Evolutionary conservation across 2,113 vertebrate species (phyloP).

Genomic region (Lathamus discolor): DNA sequence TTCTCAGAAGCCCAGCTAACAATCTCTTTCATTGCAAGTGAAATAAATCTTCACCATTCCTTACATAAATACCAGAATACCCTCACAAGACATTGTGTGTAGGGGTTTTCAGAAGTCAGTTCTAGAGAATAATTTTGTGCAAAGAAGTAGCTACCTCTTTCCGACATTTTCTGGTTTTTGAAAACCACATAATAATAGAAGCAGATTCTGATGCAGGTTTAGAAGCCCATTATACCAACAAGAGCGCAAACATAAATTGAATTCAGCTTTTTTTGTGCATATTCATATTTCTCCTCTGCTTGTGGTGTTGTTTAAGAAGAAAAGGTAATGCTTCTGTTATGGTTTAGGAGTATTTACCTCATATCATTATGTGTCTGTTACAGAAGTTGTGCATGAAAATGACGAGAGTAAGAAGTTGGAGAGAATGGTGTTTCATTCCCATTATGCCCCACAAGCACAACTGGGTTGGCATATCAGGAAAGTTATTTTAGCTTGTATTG

Average conservation of each 20-base stretch:
- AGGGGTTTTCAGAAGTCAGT: background rate
- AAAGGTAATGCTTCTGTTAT: background rate
- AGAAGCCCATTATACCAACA: background rate
- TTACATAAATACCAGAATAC: background rate
- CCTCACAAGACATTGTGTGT: background rate
- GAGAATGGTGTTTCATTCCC: background rate
- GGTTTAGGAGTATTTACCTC: background rate
- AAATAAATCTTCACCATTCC: background rate
- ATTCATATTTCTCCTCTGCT: background rate
- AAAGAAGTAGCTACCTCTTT: background rate
- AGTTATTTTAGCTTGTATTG: background rate
- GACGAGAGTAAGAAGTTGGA: background rate
- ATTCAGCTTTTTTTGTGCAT: background rate
- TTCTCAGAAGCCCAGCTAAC: background rate
- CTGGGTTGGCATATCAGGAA: background rate
- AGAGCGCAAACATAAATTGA: background rate
- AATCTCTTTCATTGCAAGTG: background rate
- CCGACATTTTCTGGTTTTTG: background rate
- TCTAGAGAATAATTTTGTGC: background rate
- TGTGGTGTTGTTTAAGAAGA: accelerated
- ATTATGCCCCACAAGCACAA: background rate
- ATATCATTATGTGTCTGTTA: background rate
- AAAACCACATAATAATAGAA: background rate
- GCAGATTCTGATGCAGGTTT: background rate
- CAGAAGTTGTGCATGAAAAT: background rate